Evolutionary conservation across 2,797 vertebrate genomes (phyloP), one percentile per base, ranked within the genome.

Genomic region (Mycteria americana): DNA sequence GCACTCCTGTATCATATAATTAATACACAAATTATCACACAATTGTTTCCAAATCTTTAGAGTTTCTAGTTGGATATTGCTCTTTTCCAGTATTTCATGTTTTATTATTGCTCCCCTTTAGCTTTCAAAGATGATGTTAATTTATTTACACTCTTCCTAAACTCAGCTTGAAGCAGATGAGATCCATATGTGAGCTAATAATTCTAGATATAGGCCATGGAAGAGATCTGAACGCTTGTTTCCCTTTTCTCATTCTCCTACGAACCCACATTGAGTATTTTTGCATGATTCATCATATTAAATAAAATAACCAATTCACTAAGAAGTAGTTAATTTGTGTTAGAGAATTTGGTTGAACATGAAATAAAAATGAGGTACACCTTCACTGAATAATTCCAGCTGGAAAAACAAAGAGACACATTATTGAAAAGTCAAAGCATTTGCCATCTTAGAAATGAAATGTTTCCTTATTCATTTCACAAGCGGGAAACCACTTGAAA

Each of bases 101-200:
- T 83, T 93, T 85, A 59, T 43, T 78, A 68, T 85, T 70, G 18
- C 18, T 39, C 7, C 25, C 10, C 5, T 25, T 68, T 68, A 62
- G 33, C 50, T 92, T 89, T 91, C 75, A 90, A 72, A 89, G 64
- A 78, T 69, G 19, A 54, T 91, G 15, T 77, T 94, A 53, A 54
- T 93, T 92, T 96, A 91, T 95, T 95, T 95, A 54, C 33, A 57
- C 37, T 89, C 72, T 81, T 89, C 11, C 65, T 88, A 85, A 89
- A 68, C 78, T 89, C 72, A 33, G 53, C 57, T 85, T 89, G 93
- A 92, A 85, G 65, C 43, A 83, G 79, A 88, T 93, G 85, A 95
- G 78, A 87, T 57, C 53, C 68, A 77, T 75, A 82, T 88, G 54
- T 89, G 92, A 85, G 27, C 22, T 80, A 51, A 74, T 77, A 82